Evolutionary conservation across 2,113 vertebrate genomes (phyloP).

Genomic region (Felis catus): F.catus_Fca126_mat1.0 CM031417.1:123879001-123879500

Average conservation of each 20-base stretch:
- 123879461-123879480: constrained; percentile 6
- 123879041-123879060: not conserved
- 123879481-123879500: not conserved
- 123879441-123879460: not conserved
- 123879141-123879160: not conserved
- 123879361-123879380: not conserved
- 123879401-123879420: not conserved
- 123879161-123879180: not conserved
- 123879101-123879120: no score
- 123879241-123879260: not conserved
- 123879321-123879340: not conserved
- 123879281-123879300: not conserved
- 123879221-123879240: not conserved
- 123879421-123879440: not conserved
- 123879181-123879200: not conserved
- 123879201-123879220: not conserved
- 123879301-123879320: not conserved
- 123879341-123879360: not conserved
- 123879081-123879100: no score
- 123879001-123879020: not conserved
- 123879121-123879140: not conserved
- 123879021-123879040: not conserved
- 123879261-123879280: not conserved
- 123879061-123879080: not conserved
- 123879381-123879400: constrained; percentile 18